Evolutionary conservation across 2,797 vertebrate genomes (phyloP).

Genomic region (Mormyrops boulengeri): DNA sequence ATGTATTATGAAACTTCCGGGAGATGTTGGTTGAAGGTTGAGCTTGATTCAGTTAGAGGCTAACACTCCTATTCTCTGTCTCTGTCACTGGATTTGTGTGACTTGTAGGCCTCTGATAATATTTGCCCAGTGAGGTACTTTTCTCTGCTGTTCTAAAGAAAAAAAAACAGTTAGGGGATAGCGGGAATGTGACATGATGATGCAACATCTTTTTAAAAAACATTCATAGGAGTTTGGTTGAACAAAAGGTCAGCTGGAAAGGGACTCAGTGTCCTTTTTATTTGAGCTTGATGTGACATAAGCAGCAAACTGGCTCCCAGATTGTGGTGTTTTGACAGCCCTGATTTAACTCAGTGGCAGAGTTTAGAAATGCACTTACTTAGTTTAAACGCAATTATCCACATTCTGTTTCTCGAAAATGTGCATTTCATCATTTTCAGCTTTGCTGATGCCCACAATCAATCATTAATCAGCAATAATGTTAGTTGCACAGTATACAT

Average conservation of each 20-base stretch:
- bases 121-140: neutral
- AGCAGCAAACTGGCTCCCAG: conserved; percentile 24
- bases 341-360: neutral
- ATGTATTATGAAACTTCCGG: neutral
- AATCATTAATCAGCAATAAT: neutral
- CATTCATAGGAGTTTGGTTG: neutral
- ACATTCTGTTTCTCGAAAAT: neutral
- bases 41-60: neutral
- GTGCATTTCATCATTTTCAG: neutral
- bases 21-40: neutral
- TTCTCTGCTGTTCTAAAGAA: neutral
- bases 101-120: neutral
- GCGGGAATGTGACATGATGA: neutral
- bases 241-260: neutral
- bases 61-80: neutral
- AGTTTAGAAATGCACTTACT: neutral
- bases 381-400: neutral
- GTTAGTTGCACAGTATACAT: neutral
- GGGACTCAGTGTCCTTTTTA: neutral
- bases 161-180: neutral
- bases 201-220: neutral
- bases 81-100: neutral
- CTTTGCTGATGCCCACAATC: neutral
- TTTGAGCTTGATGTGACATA: neutral
- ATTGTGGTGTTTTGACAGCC: conserved; percentile 52